Evolutionary conservation across 2,888 invertebrate genomes (phyloP).

Genomic region (Congeria kusceri): DNA sequence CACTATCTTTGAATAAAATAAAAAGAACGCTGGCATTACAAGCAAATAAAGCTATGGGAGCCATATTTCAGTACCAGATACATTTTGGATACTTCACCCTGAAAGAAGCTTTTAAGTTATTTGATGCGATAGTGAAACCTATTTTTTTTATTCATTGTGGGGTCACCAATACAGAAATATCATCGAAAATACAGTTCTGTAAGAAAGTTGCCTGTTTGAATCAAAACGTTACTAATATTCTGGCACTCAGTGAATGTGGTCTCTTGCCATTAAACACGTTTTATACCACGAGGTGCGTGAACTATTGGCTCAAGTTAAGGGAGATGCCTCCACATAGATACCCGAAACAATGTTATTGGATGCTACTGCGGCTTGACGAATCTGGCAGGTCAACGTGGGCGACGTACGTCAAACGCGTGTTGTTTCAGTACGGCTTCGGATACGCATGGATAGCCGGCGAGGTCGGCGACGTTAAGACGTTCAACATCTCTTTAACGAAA

Average conservation of each 20-base stretch:
- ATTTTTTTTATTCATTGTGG: slow-evolving; percentile 22
- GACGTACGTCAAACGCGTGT: too few relatives aligned
- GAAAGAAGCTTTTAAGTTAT: slow-evolving; percentile 24
- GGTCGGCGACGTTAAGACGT: too few relatives aligned
- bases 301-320: too few relatives aligned
- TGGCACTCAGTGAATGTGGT: slow-evolving; percentile 33
- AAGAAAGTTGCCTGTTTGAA: slow-evolving; percentile 21
- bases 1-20: slow-evolving; percentile 2
- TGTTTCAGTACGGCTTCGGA: too few relatives aligned
- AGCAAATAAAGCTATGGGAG: slow-evolving; percentile 17
- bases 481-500: too few relatives aligned
- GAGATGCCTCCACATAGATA: too few relatives aligned
- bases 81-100: slow-evolving; percentile 16
- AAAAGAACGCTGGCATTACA: slow-evolving; percentile 9
- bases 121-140: slow-evolving; percentile 22
- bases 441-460: too few relatives aligned
- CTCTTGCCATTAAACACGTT: neutral
- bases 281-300: too few relatives aligned
- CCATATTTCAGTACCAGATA: slow-evolving; percentile 9
- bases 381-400: too few relatives aligned
- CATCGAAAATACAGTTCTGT: slow-evolving; percentile 29
- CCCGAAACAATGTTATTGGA: too few relatives aligned
- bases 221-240: slow-evolving; percentile 19
- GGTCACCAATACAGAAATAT: slow-evolving; percentile 7
- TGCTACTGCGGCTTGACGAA: too few relatives aligned